phyloP scores from a whole-genome alignment of 2,888 invertebrate species.

The Euphydryas editha region DNA sequence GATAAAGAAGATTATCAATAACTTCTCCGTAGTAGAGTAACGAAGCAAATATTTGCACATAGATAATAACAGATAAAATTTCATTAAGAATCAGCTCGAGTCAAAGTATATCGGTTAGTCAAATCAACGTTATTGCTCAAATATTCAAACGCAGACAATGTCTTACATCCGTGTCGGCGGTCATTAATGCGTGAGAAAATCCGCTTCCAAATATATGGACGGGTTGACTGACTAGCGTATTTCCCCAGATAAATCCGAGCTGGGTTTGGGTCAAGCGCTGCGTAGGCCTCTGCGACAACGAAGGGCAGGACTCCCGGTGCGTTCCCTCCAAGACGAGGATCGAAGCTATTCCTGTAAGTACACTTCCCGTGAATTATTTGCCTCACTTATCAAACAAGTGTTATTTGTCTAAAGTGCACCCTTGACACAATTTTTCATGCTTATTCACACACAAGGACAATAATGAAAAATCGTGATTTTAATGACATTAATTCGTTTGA shows the following conservation, averaged over 20 bases:
- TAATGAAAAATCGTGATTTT: slow-evolving; percentile 57
- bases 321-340: slow-evolving; percentile 58
- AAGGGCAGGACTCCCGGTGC: slow-evolving; percentile 61
- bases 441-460: slow-evolving; percentile 50
- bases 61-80: slow-evolving; percentile 14
- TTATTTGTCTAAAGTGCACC: slow-evolving; percentile 61
- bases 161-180: slow-evolving; percentile 52
- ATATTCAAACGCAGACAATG: slow-evolving; percentile 44
- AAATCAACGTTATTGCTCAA: slow-evolving; percentile 19
- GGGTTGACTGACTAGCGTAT: slow-evolving; percentile 51
- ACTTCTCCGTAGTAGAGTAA: slow-evolving; percentile 26
- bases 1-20: slow-evolving; percentile 16
- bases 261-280: slow-evolving; percentile 77
- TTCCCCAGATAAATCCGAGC: slow-evolving; percentile 74
- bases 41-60: slow-evolving; percentile 21
- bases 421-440: slow-evolving; percentile 68
- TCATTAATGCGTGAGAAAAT: slow-evolving; percentile 68
- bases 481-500: slow-evolving; percentile 5
- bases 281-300: slow-evolving; percentile 72
- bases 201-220: slow-evolving; percentile 50
- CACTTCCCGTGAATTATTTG: slow-evolving; percentile 26
- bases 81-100: slow-evolving; percentile 26
- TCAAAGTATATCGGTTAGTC: slow-evolving; percentile 7
- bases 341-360: slow-evolving; percentile 70
- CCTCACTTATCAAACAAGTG: slow-evolving; percentile 43